phyloP scores from a whole-genome alignment of 2,113 vertebrate species.

The Mungos mungo region DNA sequence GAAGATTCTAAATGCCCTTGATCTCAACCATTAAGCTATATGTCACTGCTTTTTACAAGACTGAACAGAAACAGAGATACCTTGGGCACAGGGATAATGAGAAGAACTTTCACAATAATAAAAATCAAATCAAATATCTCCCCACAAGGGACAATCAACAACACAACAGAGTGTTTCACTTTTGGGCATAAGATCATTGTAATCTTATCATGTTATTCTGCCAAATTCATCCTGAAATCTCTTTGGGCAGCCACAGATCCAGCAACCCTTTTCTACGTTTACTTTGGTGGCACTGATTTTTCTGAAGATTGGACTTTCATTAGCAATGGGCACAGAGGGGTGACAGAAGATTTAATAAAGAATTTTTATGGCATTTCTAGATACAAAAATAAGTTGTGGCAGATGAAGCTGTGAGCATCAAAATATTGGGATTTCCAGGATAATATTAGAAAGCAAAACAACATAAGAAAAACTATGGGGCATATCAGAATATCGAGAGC shows the following conservation, averaged over 20 bases:
- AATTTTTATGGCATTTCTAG: neutral
- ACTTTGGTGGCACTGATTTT: neutral
- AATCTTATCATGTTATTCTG: slow-evolving; percentile 6
- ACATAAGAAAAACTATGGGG: neutral
- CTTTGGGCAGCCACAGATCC: neutral
- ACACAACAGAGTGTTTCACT: neutral
- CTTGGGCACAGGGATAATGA: neutral
- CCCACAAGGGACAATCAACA: neutral
- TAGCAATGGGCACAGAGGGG: neutral
- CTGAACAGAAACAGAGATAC: neutral
- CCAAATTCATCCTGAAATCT: neutral
- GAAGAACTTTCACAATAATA: neutral
- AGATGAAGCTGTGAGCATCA: neutral
- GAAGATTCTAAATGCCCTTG: neutral
- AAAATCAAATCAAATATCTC: neutral
- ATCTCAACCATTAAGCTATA: neutral
- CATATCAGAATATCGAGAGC: neutral
- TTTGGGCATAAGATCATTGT: neutral
- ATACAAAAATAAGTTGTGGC: neutral
- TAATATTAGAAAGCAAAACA: neutral
- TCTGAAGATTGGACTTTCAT: neutral
- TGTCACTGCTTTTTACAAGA: neutral
- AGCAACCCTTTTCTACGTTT: neutral
- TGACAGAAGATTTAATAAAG: neutral
- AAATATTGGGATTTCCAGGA: neutral